Percentiles rank a stretch among this genome's conserved stretches.
Evolutionary conservation across 2,888 invertebrate genomes (phyloP).

Genomic region (Mactromeris polynyma): DNA sequence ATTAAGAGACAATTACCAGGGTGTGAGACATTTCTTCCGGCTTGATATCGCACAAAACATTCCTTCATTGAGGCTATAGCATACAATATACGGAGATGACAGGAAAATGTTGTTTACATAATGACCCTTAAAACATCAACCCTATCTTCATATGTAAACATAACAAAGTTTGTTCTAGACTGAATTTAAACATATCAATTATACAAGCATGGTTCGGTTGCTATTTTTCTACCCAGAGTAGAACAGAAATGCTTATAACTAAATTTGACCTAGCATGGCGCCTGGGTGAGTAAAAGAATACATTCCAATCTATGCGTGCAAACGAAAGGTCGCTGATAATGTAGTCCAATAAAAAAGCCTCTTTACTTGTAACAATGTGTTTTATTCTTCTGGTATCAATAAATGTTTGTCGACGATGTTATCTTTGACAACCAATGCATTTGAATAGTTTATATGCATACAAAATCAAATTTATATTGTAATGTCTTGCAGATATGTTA

Average conservation of each 20-base stretch:
- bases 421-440: background rate
- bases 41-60: background rate
- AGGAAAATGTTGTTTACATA: conserved; percentile 29
- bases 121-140: conserved; percentile 22
- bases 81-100: background rate
- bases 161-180: conserved; percentile 34
- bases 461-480: no score
- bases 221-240: conserved; percentile 26
- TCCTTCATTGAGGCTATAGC: background rate
- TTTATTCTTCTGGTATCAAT: background rate
- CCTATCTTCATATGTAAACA: conserved; percentile 33
- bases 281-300: background rate
- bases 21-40: background rate
- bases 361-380: background rate
- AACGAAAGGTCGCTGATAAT: background rate
- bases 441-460: background rate
- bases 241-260: background rate
- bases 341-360: background rate
- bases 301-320: background rate
- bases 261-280: background rate
- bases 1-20: background rate
- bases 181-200: conserved; percentile 43
- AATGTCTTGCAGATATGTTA: no score
- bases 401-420: background rate
- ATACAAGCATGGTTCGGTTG: conserved; percentile 34